These are phyloP conservation scores for Propithecus perrieri DNA, from an alignment of 2,797 vertebrate species.

Conservation along the genomic window DNA sequence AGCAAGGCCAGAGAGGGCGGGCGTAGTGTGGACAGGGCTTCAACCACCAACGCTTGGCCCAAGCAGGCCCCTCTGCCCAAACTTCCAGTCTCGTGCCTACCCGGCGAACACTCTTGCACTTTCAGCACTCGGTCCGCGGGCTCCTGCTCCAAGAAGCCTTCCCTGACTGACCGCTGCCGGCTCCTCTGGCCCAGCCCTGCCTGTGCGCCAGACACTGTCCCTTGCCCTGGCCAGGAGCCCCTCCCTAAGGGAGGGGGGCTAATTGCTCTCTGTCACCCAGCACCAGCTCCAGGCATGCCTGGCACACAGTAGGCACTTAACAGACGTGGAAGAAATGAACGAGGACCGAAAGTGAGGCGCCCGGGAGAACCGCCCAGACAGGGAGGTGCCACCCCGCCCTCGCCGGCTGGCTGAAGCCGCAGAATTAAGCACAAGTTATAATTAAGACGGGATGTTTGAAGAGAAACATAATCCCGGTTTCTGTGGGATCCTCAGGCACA, in stretches of 20 bases:
- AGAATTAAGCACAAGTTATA: constrained; percentile 86
- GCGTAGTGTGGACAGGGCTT: background rate
- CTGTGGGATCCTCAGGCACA: constrained; percentile 87
- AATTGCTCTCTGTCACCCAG: background rate
- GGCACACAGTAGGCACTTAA: background rate
- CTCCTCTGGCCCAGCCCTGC: no score
- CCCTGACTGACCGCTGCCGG: background rate
- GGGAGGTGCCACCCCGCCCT: constrained; percentile 49
- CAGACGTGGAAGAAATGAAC: background rate
- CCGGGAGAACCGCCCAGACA: background rate
- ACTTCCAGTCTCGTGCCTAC: background rate
- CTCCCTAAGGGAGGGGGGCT: background rate
- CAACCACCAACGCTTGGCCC: background rate
- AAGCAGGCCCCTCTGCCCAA: background rate
- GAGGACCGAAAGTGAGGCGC: background rate
- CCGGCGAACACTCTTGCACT: background rate
- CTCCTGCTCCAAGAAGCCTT: background rate
- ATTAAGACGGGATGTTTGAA: constrained; percentile 89
- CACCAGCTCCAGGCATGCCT: background rate
- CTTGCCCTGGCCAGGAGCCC: background rate
- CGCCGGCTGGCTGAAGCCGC: constrained; percentile 67
- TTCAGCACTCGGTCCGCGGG: background rate
- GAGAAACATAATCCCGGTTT: constrained; percentile 88
- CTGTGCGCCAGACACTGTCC: background rate
- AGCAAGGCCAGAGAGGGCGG: background rate